phyloP scores from a whole-genome alignment of 2,113 vertebrate genomes.

The Jacana jacana region DNA sequence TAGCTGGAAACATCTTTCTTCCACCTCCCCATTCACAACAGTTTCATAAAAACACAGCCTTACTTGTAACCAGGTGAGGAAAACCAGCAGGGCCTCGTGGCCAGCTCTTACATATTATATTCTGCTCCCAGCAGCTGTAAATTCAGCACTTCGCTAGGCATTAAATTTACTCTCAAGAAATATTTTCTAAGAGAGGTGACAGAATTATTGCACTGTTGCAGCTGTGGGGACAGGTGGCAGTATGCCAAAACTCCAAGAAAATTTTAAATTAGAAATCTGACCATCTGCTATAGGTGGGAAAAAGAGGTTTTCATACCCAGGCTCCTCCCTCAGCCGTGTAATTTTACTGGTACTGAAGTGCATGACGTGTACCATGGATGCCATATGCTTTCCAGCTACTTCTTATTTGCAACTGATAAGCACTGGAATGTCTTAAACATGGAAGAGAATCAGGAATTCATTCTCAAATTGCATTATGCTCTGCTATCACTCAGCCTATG shows the following conservation, averaged over 20 bases:
- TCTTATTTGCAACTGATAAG: not conserved
- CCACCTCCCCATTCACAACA: not conserved
- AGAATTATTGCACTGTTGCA: constrained; percentile 57
- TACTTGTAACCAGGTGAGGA: constrained; percentile 33
- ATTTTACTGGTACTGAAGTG: not conserved
- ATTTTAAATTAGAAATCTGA: constrained; percentile 53
- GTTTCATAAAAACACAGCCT: constrained; percentile 16
- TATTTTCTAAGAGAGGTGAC: constrained; percentile 50
- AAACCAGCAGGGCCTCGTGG: constrained; percentile 1
- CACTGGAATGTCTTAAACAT: not conserved
- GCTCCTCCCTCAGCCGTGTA: not conserved
- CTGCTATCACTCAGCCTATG: not conserved
- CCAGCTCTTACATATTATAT: constrained; percentile 14
- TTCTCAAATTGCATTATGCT: not conserved
- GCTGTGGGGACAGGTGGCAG: constrained; percentile 52
- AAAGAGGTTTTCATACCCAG: not conserved
- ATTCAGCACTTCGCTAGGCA: constrained; percentile 34
- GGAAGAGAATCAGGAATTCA: not conserved
- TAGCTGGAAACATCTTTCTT: constrained; percentile 17
- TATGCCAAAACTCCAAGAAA: constrained; percentile 36
- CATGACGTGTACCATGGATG: not conserved
- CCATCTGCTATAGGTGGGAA: constrained; percentile 44
- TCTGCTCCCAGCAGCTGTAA: constrained; percentile 42
- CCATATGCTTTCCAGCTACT: not conserved
- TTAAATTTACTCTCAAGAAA: constrained; percentile 62